Base-by-base conservation (phyloP, 2,113 vertebrate species). In the Mobula hypostoma region DNA sequence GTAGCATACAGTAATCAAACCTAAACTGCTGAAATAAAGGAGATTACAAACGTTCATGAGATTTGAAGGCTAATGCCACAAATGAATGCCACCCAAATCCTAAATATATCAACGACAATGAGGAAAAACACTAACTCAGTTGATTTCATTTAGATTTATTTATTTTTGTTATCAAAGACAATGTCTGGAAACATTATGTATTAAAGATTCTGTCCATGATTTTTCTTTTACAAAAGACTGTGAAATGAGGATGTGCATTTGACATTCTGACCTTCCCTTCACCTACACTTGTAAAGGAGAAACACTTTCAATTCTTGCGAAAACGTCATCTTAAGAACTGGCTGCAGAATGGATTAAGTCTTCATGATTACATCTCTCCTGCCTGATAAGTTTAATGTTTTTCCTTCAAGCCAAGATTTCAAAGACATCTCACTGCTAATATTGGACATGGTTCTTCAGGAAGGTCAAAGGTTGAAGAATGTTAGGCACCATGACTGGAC, bases 81-180 rank as follows among this genome's bases (percentile, higher is more conserved):
- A 14, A 32, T 68, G 6, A 90, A 90, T 9, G 2, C 40, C 24
- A 27, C 21, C 32, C 4, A 7, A 40, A n/a, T 21, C 61, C n/a
- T 27, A 32, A 72, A 5, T 66, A 92, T 2, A 21, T 11, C 9
- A 24, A 2, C 70, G 76, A 29, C 68, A 76, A 93, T 29, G 68
- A 74, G 24, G 9, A 76, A 27, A 74, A 93, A 93, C 40, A 1
- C 40, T 27, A 36, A 4, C 40, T 76, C 72, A 56, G 56, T 36
- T 76, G 68, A 32, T 56, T 90, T 93, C 21, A 24, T 32, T 88
- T 95, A 94, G 0, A 72, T 95, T 96, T 96, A 96, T 96, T 97
- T 96, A 96, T 96, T 96, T 98, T 98, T 97, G 97, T 98, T 98
- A 98, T 98, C 97, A 98, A 98, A 98, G 97, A 97, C 97, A 98